phyloP scores from a whole-genome alignment of 2,113 vertebrate species.

The Anseranas semipalmata region DNA sequence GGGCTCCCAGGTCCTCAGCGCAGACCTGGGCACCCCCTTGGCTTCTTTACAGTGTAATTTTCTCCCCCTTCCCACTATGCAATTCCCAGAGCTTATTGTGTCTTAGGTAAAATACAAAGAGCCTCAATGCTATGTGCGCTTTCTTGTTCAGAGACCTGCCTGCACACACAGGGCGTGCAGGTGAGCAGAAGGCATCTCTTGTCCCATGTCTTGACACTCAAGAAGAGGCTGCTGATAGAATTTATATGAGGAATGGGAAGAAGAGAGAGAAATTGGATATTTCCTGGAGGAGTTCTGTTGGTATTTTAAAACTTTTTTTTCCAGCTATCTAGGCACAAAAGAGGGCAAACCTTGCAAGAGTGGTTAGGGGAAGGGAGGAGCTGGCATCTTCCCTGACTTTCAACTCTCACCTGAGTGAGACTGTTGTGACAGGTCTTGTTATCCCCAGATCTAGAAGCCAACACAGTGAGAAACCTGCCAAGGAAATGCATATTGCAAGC shows the following conservation, averaged over 20 bases:
- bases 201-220: neutral
- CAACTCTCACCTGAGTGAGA: neutral
- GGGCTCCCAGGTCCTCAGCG: fast-evolving
- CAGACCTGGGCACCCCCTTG: fast-evolving
- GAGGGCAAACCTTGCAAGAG: neutral
- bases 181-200: neutral
- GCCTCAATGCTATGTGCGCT: fast-evolving
- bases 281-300: neutral
- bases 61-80: neutral
- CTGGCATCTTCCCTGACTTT: neutral
- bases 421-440: neutral
- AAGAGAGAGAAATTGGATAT: neutral
- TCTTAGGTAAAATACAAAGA: neutral
- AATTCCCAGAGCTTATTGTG: fast-evolving
- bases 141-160: neutral
- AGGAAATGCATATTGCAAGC: neutral
- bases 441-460: neutral
- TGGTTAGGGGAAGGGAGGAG: neutral
- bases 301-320: neutral
- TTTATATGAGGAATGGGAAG: neutral
- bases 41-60: neutral
- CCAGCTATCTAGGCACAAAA: neutral
- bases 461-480: neutral
- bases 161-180: neutral
- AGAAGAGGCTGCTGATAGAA: neutral